phyloP scores from a whole-genome alignment of 30 jellyfish, hydroid and myxozoan genomes.

The Aurelia aurita region DNA sequence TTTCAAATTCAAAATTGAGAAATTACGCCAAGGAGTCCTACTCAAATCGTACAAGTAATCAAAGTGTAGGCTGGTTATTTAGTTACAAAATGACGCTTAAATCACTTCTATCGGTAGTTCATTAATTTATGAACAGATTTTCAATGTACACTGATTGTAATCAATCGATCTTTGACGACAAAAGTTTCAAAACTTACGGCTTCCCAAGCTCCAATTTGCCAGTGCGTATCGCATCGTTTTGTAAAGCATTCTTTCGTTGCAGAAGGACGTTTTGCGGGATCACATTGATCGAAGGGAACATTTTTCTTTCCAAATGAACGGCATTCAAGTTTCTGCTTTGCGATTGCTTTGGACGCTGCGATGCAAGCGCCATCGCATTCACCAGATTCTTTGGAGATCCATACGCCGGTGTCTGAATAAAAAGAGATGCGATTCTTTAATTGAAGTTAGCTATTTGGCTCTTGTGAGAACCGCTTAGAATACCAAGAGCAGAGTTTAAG shows the following conservation, averaged over 20 bases:
- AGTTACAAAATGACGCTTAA: too few species aligned
- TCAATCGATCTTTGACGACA: slow-evolving; percentile 34
- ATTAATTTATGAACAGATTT: too few species aligned
- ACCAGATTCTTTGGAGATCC: slow-evolving; percentile 52
- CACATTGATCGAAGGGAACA: slow-evolving; percentile 40
- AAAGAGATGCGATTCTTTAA: neutral
- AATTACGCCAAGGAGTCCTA: too few species aligned
- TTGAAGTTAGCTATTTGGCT: too few species aligned
- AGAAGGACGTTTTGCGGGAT: slow-evolving; percentile 56
- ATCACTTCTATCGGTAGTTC: too few species aligned
- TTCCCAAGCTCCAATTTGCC: slow-evolving; percentile 77
- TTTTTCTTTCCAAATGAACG: slow-evolving; percentile 39
- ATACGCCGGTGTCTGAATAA: slow-evolving; percentile 66
- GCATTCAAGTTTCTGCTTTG: slow-evolving; percentile 38
- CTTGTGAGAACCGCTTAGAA: too few species aligned
- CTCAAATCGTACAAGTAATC: too few species aligned
- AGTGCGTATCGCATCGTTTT: slow-evolving; percentile 56
- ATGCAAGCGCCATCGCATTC: slow-evolving; percentile 64
- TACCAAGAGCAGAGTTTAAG: too few species aligned
- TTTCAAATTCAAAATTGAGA: too few species aligned
- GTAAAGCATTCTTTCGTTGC: slow-evolving; percentile 63
- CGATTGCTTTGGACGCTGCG: slow-evolving; percentile 34
- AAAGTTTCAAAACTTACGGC: slow-evolving; percentile 38
- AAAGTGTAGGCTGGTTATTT: too few species aligned
- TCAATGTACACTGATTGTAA: slow-evolving; percentile 56